Base-by-base conservation (phyloP, 92 coral and sea anemone species). In the Phenganax marumi region DNA sequence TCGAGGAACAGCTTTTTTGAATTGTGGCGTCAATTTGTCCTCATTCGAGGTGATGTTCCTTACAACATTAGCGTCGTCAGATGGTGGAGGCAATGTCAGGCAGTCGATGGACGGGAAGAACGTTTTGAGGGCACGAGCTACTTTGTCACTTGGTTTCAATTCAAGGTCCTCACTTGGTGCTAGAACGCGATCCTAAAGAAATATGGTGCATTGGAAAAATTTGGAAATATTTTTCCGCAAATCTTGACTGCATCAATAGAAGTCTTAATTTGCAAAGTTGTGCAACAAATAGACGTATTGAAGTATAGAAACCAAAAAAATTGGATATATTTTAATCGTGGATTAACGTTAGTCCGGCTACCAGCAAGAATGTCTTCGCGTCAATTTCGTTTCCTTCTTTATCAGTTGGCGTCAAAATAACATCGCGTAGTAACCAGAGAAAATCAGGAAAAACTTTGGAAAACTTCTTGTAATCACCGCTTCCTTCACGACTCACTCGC, bases 31-130 rank as follows among this genome's bases (percentile, higher is more conserved):
- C 16, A 78, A 19, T 50, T 78, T 78, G 18, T 78, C 73, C n/a
- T 78, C 73, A 52, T 21, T 78, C 24, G 22, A 0, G 3, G 4
- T 72, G 10, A 92, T 81, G 25, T 89, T 75, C 23, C 18, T 68
- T 83, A 88, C 85, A 16, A 85, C 91, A 17, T 75, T 33, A 4
- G 92, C 91, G 23, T 89, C 86, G 49, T 76, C 84, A 1, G 97
- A 75, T 0, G 97, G 97, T 1, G 91, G 90, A 8, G 97, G 97
- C 22, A 93, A 86, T 61, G 86, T 86, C 66, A 90, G 88, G 53
- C 97, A 96, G 80, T 93, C 97, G 60, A 93, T 90, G 2, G 92
- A 96, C 21, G 96, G 87, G 76, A 93, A 93, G 76, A 82, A 90
- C 62, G 74, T 88, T 50, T 89, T 66, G 71, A 93, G 90, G 54